Conservation (phyloP, 2,113 vertebrate genomes). For the Tautogolabrus adspersus region DNA sequence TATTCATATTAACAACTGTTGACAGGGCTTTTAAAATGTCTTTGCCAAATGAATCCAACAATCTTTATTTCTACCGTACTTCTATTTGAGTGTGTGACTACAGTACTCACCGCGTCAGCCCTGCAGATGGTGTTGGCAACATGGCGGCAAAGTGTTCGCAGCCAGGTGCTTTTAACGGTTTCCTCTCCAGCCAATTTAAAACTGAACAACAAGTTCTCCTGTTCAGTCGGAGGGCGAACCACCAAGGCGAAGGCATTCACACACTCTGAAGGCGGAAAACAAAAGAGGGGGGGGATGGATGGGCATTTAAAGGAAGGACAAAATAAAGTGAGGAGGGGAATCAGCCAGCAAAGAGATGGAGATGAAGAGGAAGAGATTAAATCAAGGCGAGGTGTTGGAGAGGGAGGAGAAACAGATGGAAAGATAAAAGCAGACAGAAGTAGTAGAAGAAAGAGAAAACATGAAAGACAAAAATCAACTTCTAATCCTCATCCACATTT, state of each 20-base stretch:
- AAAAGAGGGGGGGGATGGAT: background rate
- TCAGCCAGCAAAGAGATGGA: background rate
- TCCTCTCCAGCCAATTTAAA: constrained; percentile 95
- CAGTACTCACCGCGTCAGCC: constrained; percentile 91
- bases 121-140: constrained; percentile 98
- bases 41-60: background rate
- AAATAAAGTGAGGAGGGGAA: constrained; percentile 54
- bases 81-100: constrained; percentile 39
- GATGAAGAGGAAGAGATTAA: constrained; percentile 11
- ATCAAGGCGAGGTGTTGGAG: background rate
- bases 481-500: constrained; percentile 8
- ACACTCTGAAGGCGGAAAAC: constrained; percentile 85
- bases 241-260: constrained; percentile 95
- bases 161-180: constrained; percentile 90
- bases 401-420: constrained; percentile 19
- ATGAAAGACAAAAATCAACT: constrained; percentile 19
- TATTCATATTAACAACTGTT: too few relatives aligned
- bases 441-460: background rate
- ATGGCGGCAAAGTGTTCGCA: constrained; percentile 92
- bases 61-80: background rate
- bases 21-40: background rate
- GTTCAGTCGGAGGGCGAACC: constrained; percentile 95
- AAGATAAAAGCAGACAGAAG: constrained; percentile 11
- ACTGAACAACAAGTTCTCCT: constrained; percentile 94
- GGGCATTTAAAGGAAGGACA: constrained; percentile 69